phyloP scores from a whole-genome alignment of 1,140 invertebrate genomes.

The Lepidurus couesii region DNA sequence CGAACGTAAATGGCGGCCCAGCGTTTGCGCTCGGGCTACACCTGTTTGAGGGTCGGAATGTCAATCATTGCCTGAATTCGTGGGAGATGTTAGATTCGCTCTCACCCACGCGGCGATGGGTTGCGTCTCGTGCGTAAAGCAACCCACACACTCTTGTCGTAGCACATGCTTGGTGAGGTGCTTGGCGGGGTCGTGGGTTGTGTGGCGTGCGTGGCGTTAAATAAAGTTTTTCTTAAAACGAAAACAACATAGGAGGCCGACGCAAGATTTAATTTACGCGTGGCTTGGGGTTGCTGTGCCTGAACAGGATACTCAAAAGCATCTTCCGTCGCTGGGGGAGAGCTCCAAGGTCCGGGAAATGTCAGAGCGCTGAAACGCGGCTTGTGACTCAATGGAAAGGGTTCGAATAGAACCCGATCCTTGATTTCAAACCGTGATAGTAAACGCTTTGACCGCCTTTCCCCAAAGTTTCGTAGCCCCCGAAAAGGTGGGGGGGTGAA shows the following conservation, averaged over 20 bases:
- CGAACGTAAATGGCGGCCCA: slow-evolving; percentile 67
- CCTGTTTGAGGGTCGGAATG: slow-evolving; percentile 51
- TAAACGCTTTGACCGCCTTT: not conserved
- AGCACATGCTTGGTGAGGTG: not conserved
- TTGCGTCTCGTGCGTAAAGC: not conserved
- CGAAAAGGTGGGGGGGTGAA: not conserved
- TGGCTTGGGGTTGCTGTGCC: not conserved
- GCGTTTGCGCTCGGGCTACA: slow-evolving; percentile 50
- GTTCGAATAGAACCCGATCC: not conserved
- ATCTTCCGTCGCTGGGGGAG: not conserved
- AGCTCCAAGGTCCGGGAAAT: not conserved
- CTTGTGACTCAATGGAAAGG: not conserved
- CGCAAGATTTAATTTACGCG: not conserved
- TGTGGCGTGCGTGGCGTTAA: not conserved
- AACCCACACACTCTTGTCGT: not conserved
- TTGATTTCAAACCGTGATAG: not conserved
- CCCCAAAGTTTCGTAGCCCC: not conserved
- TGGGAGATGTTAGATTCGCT: not conserved
- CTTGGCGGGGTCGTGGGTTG: not conserved
- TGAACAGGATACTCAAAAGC: not conserved
- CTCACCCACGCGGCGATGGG: not conserved
- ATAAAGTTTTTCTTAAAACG: not conserved
- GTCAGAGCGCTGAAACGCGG: not conserved
- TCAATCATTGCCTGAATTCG: not conserved
- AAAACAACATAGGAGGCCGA: not conserved